These are phyloP conservation scores for Macrosteles quadrilineatus DNA, from an alignment of 1,140 invertebrate species.

Conservation along the genomic window DNA sequence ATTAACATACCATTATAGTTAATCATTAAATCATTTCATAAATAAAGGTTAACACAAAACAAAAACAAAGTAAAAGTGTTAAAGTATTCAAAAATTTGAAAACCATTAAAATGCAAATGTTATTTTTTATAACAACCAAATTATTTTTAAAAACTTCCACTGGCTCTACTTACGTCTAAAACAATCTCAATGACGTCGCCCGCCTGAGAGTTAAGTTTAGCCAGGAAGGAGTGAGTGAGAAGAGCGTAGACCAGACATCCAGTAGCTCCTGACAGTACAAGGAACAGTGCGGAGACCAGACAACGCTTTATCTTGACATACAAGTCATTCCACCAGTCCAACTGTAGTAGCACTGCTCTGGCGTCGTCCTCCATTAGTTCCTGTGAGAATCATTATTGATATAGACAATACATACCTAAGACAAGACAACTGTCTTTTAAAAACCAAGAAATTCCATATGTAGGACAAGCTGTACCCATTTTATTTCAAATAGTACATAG, in stretches of 20 bases:
- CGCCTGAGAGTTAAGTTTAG: conserved; percentile 6
- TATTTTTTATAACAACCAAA: no score
- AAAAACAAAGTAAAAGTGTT: no score
- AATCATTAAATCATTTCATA: no score
- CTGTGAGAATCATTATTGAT: conserved; percentile 46
- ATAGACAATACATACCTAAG: no score
- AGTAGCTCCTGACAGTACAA: conserved; percentile 50
- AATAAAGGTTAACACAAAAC: no score
- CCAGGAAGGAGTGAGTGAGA: conserved; percentile 38
- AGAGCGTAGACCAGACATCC: conserved; percentile 52
- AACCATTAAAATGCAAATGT: no score
- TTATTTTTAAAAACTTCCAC: no score
- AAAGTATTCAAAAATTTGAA: no score
- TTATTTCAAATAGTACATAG: no score
- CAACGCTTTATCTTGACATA: conserved; percentile 1
- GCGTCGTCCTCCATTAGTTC: conserved; percentile 53
- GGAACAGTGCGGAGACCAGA: conserved; percentile 42
- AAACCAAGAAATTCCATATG: no score
- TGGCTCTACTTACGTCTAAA: conserved; percentile 18
- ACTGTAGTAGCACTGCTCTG: conserved; percentile 1
- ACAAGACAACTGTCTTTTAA: no score
- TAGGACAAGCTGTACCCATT: not conserved
- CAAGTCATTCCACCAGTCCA: conserved; percentile 10
- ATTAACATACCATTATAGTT: no score
- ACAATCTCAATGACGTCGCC: conserved; percentile 5